Base-by-base conservation (phyloP, 2,113 vertebrate genomes). In the Rana temporaria region DNA sequence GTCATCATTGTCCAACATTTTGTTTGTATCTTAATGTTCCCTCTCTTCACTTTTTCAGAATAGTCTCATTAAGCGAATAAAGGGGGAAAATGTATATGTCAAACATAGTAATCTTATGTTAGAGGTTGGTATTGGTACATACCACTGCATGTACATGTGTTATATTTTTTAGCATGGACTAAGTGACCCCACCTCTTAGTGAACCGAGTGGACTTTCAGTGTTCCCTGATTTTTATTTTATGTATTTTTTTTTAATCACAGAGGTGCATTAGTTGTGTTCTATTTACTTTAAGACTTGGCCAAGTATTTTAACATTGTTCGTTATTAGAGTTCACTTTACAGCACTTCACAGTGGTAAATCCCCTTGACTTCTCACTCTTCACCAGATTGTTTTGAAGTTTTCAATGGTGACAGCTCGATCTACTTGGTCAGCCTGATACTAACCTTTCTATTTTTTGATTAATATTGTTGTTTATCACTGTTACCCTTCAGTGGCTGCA, bases 21-120 rank as follows among this genome's bases (percentile, higher is more conserved):
- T 34, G 67, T 79, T 52, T 89, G 83, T 87, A 88, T 91, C 90
- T 95, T 91, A 95, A 90, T 69, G 93, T 88, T 90, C 85, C 87
- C 85, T 91, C 89, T 94, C 90, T 93, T 90, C 90, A 92, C 90
- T 95, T 94, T 93, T 93, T 88, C 96, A 99, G 97, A 97, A 93
- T 96, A 97, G 95, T 95, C 95, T 97, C 94, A 94, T 96, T 96
- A 96, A 95, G 88, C 95, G 92, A 91, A 95, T 96, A 93, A 94
- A 95, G 92, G 96, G 96, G 91, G 96, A 98, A 92, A 96, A 96
- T 93, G 95, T 98, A 90, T 98, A 97, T 97, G 94, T 98, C 95
- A 98, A 93, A 94, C 97, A 98, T 95, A 96, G 96, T 97, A 97
- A 98, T 95, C 95, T 97, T 92, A 98, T 98, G 96, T 96, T 98